These are phyloP conservation scores for Indicator indicator DNA, from an alignment of 2,113 vertebrate genomes.

Conservation along the genomic window DNA sequence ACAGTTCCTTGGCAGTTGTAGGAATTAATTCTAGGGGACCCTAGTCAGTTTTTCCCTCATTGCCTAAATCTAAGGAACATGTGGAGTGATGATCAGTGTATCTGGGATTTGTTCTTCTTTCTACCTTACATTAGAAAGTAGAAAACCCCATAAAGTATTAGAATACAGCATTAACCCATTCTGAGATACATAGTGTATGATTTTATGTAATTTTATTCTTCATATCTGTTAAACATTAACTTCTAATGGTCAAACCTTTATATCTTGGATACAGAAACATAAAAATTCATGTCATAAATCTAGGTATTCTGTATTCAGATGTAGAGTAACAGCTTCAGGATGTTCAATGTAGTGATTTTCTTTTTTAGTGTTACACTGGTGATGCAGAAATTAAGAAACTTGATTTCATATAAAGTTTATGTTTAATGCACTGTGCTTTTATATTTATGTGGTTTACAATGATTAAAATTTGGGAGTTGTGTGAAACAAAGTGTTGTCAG, in stretches of 20 bases:
- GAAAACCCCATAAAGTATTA: not conserved
- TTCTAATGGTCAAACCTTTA: not conserved
- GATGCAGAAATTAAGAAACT: not conserved
- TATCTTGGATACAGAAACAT: not conserved
- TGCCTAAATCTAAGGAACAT: not conserved
- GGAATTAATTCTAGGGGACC: not conserved
- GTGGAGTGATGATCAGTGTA: not conserved
- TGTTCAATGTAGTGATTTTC: not conserved
- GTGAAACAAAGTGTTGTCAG: not conserved
- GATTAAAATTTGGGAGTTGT: not conserved
- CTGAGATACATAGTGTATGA: not conserved
- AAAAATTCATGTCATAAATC: not conserved
- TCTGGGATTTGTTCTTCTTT: not conserved
- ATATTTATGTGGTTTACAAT: not conserved
- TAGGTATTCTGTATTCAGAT: not conserved
- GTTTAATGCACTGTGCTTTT: not conserved
- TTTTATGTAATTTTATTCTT: not conserved
- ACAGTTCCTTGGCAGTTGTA: not conserved
- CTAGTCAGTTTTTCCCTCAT: not conserved
- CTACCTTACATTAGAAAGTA: not conserved
- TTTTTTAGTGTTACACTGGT: not conserved
- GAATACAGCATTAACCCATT: not conserved
- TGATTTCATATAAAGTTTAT: not conserved
- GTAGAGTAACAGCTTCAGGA: not conserved
- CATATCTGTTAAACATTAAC: not conserved